Conservation (phyloP, 1,140 invertebrate species). For the Zaprionus ornatus region DNA sequence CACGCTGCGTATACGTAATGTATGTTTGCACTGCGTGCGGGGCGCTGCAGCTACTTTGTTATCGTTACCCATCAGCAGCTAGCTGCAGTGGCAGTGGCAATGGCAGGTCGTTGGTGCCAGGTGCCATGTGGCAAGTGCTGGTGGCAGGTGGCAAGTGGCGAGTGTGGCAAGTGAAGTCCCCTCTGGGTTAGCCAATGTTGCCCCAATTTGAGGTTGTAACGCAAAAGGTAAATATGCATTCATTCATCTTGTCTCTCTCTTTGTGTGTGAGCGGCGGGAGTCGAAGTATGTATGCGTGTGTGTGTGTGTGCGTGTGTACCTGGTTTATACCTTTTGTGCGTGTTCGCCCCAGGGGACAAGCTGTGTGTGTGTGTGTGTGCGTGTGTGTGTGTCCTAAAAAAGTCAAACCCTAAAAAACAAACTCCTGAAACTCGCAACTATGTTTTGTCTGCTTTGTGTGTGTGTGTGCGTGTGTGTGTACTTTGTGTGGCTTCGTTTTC, state of each 20-base stretch:
- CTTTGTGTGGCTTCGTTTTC: constrained; percentile 1
- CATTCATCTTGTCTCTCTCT: constrained; percentile 42
- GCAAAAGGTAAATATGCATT: constrained; percentile 73
- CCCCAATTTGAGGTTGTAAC: constrained; percentile 66
- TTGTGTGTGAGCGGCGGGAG: constrained; percentile 1
- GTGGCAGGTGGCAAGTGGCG: constrained; percentile 18
- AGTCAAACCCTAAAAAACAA: constrained; percentile 21
- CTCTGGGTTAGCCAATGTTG: constrained; percentile 69
- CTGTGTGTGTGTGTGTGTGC: background rate
- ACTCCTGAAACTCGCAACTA: constrained; percentile 26
- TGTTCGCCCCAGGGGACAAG: constrained; percentile 29
- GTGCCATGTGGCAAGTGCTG: constrained; percentile 9
- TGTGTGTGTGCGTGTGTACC: constrained; percentile 9
- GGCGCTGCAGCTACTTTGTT: constrained; percentile 70
- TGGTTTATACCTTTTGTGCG: constrained; percentile 70
- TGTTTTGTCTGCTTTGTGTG: background rate
- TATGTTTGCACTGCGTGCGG: constrained; percentile 41
- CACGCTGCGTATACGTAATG: constrained; percentile 74
- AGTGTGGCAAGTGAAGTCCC: constrained; percentile 21
- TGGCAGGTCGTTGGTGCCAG: constrained; percentile 13
- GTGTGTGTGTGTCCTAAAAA: background rate
- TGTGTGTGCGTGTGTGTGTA: background rate
- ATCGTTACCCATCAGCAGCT: constrained; percentile 25
- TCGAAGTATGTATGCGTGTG: constrained; percentile 4
- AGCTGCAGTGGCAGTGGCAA: constrained; percentile 14